Evolutionary conservation across 2,113 vertebrate species (phyloP).

Genomic region (Prionailurus viverrinus): DNA sequence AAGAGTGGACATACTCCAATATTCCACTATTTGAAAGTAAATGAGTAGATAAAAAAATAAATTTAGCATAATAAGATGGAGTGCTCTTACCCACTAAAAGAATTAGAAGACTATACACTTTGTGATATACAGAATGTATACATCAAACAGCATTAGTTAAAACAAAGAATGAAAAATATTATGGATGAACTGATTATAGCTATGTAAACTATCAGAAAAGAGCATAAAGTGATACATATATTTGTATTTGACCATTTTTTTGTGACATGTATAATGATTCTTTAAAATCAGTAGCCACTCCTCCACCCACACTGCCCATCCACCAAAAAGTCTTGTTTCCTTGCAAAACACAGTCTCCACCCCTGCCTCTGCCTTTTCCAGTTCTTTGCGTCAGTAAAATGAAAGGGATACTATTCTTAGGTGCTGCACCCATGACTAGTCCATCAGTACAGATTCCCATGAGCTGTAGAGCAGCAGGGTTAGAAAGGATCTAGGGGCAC

Average conservation of each 20-base stretch:
- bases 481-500: not conserved
- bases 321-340: not conserved
- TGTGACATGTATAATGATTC: not conserved
- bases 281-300: constrained; percentile 6
- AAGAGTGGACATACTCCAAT: not conserved
- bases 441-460: not conserved
- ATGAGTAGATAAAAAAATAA: not conserved
- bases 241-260: constrained; percentile 29
- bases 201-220: not conserved
- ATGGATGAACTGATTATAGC: not conserved
- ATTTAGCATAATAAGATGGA: not conserved
- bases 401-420: not conserved
- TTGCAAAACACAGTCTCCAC: not conserved
- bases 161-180: constrained; percentile 34
- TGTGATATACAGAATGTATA: not conserved
- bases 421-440: not conserved
- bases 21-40: not conserved
- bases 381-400: not conserved
- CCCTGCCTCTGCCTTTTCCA: not conserved
- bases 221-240: not conserved
- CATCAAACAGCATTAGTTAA: not conserved
- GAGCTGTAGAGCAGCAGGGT: not conserved
- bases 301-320: not conserved
- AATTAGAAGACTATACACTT: not conserved
- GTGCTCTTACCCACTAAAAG: not conserved